Percentiles rank a stretch among this genome's conserved stretches.
These are phyloP conservation scores for Caenorhabditis sinica DNA, from an alignment of 2,888 invertebrate species.

Conservation along the genomic window DNA sequence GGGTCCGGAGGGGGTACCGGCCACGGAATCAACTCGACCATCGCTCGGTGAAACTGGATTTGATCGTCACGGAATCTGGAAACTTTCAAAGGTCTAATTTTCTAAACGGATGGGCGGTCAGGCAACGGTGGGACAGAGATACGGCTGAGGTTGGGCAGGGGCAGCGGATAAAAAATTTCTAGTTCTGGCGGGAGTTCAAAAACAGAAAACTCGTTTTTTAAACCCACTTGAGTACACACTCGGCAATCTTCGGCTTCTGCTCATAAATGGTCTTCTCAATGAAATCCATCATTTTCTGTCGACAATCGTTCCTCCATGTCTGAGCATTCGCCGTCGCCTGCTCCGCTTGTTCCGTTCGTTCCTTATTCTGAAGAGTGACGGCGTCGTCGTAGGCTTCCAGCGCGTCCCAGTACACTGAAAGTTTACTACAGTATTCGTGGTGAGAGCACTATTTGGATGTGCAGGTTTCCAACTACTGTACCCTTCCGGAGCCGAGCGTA, in stretches of 20 bases:
- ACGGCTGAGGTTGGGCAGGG: too few species aligned
- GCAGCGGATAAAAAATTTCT: too few species aligned
- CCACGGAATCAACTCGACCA: slow-evolving; percentile 15
- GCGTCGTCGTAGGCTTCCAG: slow-evolving; percentile 50
- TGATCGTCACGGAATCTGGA: slow-evolving; percentile 28
- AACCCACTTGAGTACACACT: slow-evolving; percentile 46
- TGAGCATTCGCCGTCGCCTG: slow-evolving; percentile 37
- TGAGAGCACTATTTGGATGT: too few species aligned
- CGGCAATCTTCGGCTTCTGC: slow-evolving; percentile 47
- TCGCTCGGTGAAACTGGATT: background rate
- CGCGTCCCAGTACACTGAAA: slow-evolving; percentile 51
- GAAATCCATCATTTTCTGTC: slow-evolving; percentile 50
- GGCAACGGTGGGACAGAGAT: too few species aligned
- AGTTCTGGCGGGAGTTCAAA: too few species aligned
- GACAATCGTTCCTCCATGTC: slow-evolving; percentile 38
- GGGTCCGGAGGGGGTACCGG: too few species aligned
- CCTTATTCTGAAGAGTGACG: slow-evolving; percentile 51
- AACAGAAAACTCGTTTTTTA: too few species aligned
- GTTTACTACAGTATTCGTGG: background rate
- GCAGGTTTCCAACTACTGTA: too few species aligned
- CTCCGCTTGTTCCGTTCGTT: slow-evolving; percentile 47
- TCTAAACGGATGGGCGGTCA: too few species aligned
- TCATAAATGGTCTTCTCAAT: slow-evolving; percentile 29
- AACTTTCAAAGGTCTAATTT: background rate
- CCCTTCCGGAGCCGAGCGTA: slow-evolving; percentile 46